phyloP scores from a whole-genome alignment of 2,888 invertebrate species.

The Leptarthrus brevirostris region DNA sequence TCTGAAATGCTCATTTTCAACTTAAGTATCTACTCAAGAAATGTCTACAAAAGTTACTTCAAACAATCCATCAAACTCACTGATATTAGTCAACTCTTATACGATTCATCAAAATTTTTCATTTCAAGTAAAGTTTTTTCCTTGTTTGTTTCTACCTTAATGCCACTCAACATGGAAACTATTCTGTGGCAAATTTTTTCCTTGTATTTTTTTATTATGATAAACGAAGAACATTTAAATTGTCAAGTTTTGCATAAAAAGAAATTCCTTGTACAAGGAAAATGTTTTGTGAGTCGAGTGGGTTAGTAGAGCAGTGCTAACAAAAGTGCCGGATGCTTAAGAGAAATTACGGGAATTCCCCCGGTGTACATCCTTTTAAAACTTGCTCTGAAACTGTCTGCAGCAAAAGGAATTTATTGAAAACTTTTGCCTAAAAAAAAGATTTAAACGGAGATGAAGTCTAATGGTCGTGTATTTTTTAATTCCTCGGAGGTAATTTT shows the following conservation, averaged over 20 bases:
- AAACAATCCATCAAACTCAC: neutral
- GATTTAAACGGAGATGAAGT: neutral
- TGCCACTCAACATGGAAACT: neutral
- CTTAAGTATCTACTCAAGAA: too few relatives aligned
- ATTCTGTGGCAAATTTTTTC: neutral
- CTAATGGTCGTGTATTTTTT: neutral
- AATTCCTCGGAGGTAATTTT: neutral
- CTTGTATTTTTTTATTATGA: slow-evolving; percentile 12
- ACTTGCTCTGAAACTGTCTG: neutral
- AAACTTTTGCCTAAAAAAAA: neutral
- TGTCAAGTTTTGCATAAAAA: slow-evolving; percentile 15
- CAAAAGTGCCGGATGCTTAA: slow-evolving; percentile 30
- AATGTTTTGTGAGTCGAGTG: slow-evolving; percentile 25
- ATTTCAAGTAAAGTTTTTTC: neutral
- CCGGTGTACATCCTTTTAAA: neutral
- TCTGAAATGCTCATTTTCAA: too few relatives aligned
- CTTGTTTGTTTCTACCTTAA: neutral
- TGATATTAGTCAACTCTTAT: neutral
- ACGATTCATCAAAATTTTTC: slow-evolving; percentile 1
- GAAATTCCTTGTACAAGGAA: slow-evolving; percentile 3
- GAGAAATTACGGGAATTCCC: slow-evolving; percentile 32
- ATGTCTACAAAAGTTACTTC: too few relatives aligned
- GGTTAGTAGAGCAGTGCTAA: slow-evolving; percentile 38
- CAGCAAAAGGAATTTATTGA: neutral
- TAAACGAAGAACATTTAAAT: slow-evolving; percentile 36